These are phyloP conservation scores for Andrena hattorfiana DNA, from an alignment of 2,888 invertebrate genomes.

Conservation along the genomic window DNA sequence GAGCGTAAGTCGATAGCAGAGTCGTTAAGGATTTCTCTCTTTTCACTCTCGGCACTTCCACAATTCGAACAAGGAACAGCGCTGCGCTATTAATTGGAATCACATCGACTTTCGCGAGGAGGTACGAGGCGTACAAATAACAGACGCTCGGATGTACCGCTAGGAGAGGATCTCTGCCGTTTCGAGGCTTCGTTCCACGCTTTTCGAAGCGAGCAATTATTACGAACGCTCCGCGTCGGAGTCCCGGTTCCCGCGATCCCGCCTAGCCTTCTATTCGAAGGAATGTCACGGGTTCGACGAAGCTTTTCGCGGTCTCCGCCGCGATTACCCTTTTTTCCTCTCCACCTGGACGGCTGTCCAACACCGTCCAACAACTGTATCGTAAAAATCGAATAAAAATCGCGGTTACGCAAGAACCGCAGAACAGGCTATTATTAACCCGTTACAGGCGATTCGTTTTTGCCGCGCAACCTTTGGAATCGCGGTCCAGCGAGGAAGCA, in stretches of 20 bases:
- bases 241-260: conserved; percentile 60
- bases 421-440: conserved; percentile 56
- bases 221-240: conserved; percentile 58
- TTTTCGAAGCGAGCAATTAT: conserved; percentile 67
- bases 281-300: conserved; percentile 58
- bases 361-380: neutral
- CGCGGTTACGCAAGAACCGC: conserved; percentile 53
- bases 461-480: conserved; percentile 12
- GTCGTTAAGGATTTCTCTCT: too few species aligned
- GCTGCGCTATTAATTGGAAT: conserved; percentile 20
- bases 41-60: neutral
- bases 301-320: conserved; percentile 45
- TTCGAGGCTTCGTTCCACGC: conserved; percentile 57
- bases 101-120: neutral
- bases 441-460: conserved; percentile 52
- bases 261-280: conserved; percentile 22
- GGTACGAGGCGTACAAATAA: conserved; percentile 27
- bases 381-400: conserved; percentile 29
- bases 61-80: conserved; percentile 17
- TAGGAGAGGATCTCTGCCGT: conserved; percentile 46
- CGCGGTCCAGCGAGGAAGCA: conserved; percentile 25
- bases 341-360: too few species aligned
- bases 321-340: conserved; percentile 26
- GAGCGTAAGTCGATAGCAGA: neutral
- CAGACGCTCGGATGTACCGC: conserved; percentile 55